Base-by-base conservation (phyloP, 2,888 invertebrate species). In the Aleiodes alternator region DNA sequence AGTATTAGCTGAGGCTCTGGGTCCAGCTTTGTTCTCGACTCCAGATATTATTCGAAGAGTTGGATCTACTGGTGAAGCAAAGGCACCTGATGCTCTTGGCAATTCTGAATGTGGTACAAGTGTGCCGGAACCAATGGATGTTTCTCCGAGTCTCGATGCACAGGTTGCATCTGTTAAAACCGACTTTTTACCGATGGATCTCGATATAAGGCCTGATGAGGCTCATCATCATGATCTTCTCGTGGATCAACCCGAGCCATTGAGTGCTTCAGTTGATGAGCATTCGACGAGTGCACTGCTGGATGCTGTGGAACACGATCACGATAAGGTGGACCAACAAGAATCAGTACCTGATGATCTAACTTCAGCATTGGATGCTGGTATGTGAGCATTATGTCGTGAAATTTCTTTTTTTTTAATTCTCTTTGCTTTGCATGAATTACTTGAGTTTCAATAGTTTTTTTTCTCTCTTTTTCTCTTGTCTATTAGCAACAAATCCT, bases 31-130 rank as follows among this genome's bases (percentile, higher is more conserved):
- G 75, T 95, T 95, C 87, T 95, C 95, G 6, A 93, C 95, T 56
- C 95, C 95, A 23, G 95, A 95, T 90, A 94, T 95, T 72, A 95
- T 95, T 75, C 91, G 94, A 82, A 91, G 95, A 82, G 94, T 95
- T 14, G 92, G 92, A 72, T 90, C 91, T 57, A 92, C 91, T 72
- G 88, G 86, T 59, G 92, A 92, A 84, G 80, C 86, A 2, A 87
- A 88, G 87, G 83, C 59, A 38, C 61, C 75, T 80, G 90, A 90
- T 75, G 85, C 86, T 38, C 79, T 23, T 23, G 64, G 38, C 8
- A 31, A 9, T 59, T 7, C 86, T 5, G 80, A 82, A 9, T 23
- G 23, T 23, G 23, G 23, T 23, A 85, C 87, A 34, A 82, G 87
- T 53, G 79, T 43, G 11, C 7, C 75, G 8, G 48, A 55, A 55